Conservation (phyloP, 1,140 invertebrate species). For the Drosophila melanogaster region Release_6_plus_ISO1_MT NT_033779.5:16906001-16906500, state of each 20-base stretch:
- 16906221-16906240: slow-evolving; percentile 93
- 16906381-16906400: slow-evolving; percentile 97
- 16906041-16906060: slow-evolving; percentile 96
- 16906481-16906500: slow-evolving; percentile 83
- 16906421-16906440: slow-evolving; percentile 98
- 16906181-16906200: slow-evolving; percentile 95
- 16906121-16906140: slow-evolving; percentile 89
- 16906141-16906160: slow-evolving; percentile 95
- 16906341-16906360: background rate
- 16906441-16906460: slow-evolving; percentile 96
- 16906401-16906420: slow-evolving; percentile 97
- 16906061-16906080: slow-evolving; percentile 84
- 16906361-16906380: slow-evolving; percentile 81
- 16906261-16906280: slow-evolving; percentile 94
- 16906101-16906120: slow-evolving; percentile 83
- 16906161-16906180: slow-evolving; percentile 94
- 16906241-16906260: slow-evolving; percentile 94
- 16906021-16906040: slow-evolving; percentile 94
- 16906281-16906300: slow-evolving; percentile 93
- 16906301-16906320: slow-evolving; percentile 94
- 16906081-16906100: slow-evolving; percentile 62
- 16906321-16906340: background rate
- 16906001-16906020: slow-evolving; percentile 94
- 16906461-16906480: slow-evolving; percentile 87
- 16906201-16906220: slow-evolving; percentile 93